Percentiles rank a stretch among this genome's conserved stretches.
phyloP scores from a whole-genome alignment of 2,797 vertebrate species.

The Meda fulgida region DNA sequence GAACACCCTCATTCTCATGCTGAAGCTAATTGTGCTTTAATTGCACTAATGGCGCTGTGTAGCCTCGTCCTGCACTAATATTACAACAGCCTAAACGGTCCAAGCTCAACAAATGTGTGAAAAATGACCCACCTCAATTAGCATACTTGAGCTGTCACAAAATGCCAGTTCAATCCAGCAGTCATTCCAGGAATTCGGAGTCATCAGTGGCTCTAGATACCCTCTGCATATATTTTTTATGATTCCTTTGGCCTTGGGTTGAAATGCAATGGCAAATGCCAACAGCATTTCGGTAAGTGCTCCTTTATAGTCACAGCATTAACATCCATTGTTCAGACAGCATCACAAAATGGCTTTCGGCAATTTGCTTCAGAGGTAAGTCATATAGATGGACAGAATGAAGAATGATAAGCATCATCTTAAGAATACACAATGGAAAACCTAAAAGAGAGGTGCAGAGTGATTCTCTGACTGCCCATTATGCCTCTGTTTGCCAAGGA shows the following conservation, averaged over 20 bases:
- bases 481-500: conserved; percentile 33
- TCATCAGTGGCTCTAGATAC: conserved; percentile 50
- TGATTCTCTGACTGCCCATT: neutral
- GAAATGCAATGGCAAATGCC: conserved; percentile 59
- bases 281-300: conserved; percentile 63
- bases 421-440: conserved; percentile 50
- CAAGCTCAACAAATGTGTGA: conserved; percentile 49
- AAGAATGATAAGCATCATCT: conserved; percentile 41
- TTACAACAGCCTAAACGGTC: conserved; percentile 50
- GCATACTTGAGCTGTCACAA: conserved; percentile 49
- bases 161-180: conserved; percentile 36
- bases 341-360: conserved; percentile 58
- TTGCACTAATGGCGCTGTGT: conserved; percentile 26
- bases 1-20: conserved; percentile 16
- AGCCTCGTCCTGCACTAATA: conserved; percentile 45
- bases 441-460: conserved; percentile 19
- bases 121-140: conserved; percentile 54
- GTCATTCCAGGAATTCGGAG: conserved; percentile 48
- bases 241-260: conserved; percentile 57
- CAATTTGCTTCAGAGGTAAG: conserved; percentile 56
- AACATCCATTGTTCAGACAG: conserved; percentile 61
- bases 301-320: conserved; percentile 61
- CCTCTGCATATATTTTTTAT: conserved; percentile 41
- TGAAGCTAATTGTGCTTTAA: conserved; percentile 39
- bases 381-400: conserved; percentile 51